These are phyloP conservation scores for Acrocephalus kingi DNA, from an alignment of 2,113 vertebrate species.

Conservation along the genomic window DNA sequence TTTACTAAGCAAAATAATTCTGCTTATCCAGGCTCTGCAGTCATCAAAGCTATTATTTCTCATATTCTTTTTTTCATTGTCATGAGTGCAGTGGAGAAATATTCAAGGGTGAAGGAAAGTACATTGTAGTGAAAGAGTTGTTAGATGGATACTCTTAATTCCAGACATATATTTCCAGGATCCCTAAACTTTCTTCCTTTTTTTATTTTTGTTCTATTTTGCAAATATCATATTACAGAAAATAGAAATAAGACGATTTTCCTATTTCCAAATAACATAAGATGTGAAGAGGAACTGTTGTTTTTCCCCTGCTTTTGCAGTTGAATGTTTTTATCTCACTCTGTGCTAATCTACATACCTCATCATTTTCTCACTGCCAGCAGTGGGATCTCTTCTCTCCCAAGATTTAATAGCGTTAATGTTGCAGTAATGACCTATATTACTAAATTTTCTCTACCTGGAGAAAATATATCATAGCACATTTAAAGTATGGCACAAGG, in stretches of 20 bases:
- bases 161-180: neutral
- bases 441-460: conserved; percentile 39
- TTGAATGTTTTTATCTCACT: neutral
- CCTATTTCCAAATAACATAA: neutral
- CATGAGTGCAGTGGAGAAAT: neutral
- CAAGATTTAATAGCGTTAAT: conserved; percentile 14
- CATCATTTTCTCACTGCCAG: conserved; percentile 23
- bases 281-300: neutral
- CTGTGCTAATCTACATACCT: neutral
- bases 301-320: neutral
- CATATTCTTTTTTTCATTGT: neutral
- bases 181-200: neutral
- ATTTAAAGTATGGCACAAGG: conserved; percentile 16
- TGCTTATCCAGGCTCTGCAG: neutral
- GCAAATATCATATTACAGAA: neutral
- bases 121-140: neutral
- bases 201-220: neutral
- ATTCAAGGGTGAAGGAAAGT: neutral
- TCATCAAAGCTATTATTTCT: neutral
- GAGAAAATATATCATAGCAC: conserved; percentile 47
- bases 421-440: conserved; percentile 39
- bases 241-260: neutral
- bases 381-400: neutral
- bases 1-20: conserved; percentile 11
- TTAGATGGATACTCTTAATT: neutral